Percentiles rank a stretch among this genome's conserved stretches.
phyloP scores from a whole-genome alignment of 2,797 vertebrate species.

The Karalla daura region DNA sequence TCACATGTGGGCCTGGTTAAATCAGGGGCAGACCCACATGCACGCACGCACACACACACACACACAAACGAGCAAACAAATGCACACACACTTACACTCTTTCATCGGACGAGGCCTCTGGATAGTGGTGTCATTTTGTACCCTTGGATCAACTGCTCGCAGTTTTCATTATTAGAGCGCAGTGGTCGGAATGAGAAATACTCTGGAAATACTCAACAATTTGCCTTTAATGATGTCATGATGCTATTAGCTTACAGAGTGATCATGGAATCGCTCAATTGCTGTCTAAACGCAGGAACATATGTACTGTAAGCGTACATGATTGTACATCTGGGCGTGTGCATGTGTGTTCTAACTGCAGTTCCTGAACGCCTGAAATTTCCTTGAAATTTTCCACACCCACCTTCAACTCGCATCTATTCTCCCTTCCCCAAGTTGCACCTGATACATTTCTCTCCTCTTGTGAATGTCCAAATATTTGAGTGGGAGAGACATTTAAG shows the following conservation, averaged over 20 bases:
- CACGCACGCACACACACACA: constrained; percentile 20
- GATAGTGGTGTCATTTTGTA: constrained; percentile 50
- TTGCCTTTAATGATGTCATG: constrained; percentile 52
- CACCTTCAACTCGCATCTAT: constrained; percentile 23
- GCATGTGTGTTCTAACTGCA: constrained; percentile 7
- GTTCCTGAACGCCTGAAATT: background rate
- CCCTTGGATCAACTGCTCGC: constrained; percentile 44
- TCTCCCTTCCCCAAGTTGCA: constrained; percentile 43
- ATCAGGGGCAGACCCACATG: constrained; percentile 48
- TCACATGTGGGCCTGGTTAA: constrained; percentile 80
- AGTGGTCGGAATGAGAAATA: constrained; percentile 38
- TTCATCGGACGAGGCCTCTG: constrained; percentile 21
- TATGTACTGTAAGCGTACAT: background rate
- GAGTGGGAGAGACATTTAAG: constrained; percentile 79
- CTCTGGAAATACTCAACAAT: constrained; percentile 30
- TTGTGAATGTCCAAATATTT: constrained; percentile 84
- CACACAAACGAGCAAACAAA: constrained; percentile 3
- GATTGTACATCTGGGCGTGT: constrained; percentile 24
- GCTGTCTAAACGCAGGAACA: constrained; percentile 19
- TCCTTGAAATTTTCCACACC: constrained; percentile 34
- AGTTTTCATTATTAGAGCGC: constrained; percentile 34
- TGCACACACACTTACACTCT: constrained; percentile 5
- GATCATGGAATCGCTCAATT: constrained; percentile 35
- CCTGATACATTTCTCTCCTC: constrained; percentile 79
- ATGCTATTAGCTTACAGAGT: constrained; percentile 32